Base-by-base conservation (phyloP, 2,797 vertebrate species). In the Hylomyscus alleni region DNA sequence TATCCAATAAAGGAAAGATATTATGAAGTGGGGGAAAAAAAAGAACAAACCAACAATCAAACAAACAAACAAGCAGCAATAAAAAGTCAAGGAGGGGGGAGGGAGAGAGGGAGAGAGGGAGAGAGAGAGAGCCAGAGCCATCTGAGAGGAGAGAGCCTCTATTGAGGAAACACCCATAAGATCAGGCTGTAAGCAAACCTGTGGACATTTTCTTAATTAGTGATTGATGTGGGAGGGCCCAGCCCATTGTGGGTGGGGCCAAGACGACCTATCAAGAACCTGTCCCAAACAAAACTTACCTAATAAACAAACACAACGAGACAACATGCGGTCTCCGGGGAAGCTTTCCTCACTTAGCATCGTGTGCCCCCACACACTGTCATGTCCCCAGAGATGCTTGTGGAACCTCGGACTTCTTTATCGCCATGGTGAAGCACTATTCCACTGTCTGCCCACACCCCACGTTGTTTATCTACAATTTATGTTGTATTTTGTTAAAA, bases 321-420 rank as follows among this genome's bases (percentile, higher is more conserved):
- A 20, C 26, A 84, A 20, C 19, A 3, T 47, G 40, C 22, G 29
- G 19, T n/a, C 44, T 85, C 19, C 15, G 31, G 20, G 62, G 44
- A 20, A 69, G 47, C 6, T 52, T 26, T 31, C 31, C 50, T 22
- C 65, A 15, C 2, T 9, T 24, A n/a, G 83, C 6, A 14, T 1
- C 7, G 20, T 15, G 62, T 14, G 44, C n/a, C 34, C n/a, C 31
- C 11, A 20, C 65, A 69, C 9, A 5, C 31, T 4, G 19, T 15
- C 62, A 26, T 7, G 26, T 24, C 12, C 3, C 0, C 0, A 31
- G 6, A 52, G 31, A 14, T 50, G 31, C 20, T 86, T 0, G 20
- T 9, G 15, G 31, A 17, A 10, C 47, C 6, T 3, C 12, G 4
- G 47, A 37, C 47, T 37, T n/a, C 62, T 50, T 77, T 77, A 69